These are phyloP conservation scores for Drosophila basisetae DNA, from an alignment of 2,888 invertebrate genomes.

Conservation along the genomic window DNA sequence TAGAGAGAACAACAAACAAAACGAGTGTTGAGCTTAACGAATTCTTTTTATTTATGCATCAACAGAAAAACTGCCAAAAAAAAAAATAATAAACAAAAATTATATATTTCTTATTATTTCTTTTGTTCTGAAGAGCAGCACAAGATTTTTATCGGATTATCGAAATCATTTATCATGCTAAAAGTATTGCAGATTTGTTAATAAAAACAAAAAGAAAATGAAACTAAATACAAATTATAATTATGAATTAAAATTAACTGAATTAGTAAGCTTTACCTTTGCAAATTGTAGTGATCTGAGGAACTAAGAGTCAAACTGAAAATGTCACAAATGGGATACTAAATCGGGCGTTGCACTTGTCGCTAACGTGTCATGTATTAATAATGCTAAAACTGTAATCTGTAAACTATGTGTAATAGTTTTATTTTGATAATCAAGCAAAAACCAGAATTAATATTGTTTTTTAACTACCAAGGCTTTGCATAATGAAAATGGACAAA, in stretches of 20 bases:
- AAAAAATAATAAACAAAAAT: conserved; percentile 40
- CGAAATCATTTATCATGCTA: conserved; percentile 11
- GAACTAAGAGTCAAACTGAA: conserved; percentile 42
- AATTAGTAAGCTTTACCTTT: conserved; percentile 78
- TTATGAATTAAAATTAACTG: conserved; percentile 49
- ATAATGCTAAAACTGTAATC: conserved; percentile 14
- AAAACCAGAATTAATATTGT: conserved; percentile 16
- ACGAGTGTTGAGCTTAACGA: conserved; percentile 8
- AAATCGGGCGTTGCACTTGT: conserved; percentile 24
- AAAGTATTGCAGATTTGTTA: conserved; percentile 16
- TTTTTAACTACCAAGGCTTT: conserved; percentile 39
- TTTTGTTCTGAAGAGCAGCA: conserved; percentile 46
- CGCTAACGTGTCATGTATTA: conserved; percentile 1
- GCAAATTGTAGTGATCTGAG: conserved; percentile 74
- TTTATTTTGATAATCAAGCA: conserved; percentile 41
- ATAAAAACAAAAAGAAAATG: background rate
- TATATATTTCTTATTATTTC: conserved; percentile 34
- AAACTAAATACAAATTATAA: conserved; percentile 31
- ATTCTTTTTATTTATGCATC: conserved; percentile 17
- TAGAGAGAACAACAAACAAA: conserved; percentile 1
- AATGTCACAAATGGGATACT: conserved; percentile 33
- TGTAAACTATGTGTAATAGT: conserved; percentile 36
- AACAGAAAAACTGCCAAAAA: conserved; percentile 52
- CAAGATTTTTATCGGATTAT: conserved; percentile 27
- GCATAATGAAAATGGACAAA: conserved; percentile 21